These are phyloP conservation scores for Schizopygopsis pylzovi DNA, from an alignment of 2,797 vertebrate species.

Conservation along the genomic window DNA sequence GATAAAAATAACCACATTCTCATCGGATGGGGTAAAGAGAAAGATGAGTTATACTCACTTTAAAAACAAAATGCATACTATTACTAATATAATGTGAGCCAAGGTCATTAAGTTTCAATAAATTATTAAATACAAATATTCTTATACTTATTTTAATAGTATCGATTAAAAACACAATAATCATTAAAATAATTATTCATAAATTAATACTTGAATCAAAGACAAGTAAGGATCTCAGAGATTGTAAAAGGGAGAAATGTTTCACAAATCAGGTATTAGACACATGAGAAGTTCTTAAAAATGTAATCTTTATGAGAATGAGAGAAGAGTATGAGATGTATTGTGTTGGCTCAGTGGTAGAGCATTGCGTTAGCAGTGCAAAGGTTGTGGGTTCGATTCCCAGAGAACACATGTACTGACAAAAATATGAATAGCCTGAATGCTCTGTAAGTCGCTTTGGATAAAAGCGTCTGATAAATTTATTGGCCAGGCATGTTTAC, in stretches of 20 bases:
- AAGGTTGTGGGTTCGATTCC: too few relatives aligned
- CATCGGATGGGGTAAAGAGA: conserved; percentile 9
- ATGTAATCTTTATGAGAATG: too few relatives aligned
- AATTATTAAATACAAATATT: neutral
- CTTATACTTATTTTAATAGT: neutral
- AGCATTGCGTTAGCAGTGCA: too few relatives aligned
- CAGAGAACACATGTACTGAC: too few relatives aligned
- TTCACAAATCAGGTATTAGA: neutral
- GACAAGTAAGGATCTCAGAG: neutral
- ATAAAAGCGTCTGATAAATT: too few relatives aligned
- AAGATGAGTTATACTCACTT: neutral
- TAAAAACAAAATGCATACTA: neutral
- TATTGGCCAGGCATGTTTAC: too few relatives aligned
- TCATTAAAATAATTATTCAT: neutral
- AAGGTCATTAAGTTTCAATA: neutral
- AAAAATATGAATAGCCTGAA: too few relatives aligned
- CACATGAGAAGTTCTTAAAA: neutral
- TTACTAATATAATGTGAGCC: neutral
- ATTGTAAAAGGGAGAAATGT: neutral
- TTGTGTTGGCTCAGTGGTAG: too few relatives aligned
- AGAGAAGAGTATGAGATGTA: too few relatives aligned
- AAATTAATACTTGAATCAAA: neutral
- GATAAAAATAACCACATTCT: conserved; percentile 45
- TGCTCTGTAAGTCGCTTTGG: too few relatives aligned
- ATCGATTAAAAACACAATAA: neutral